Conservation (phyloP, 2,113 vertebrate species). For the Osmerus eperlanus region DNA sequence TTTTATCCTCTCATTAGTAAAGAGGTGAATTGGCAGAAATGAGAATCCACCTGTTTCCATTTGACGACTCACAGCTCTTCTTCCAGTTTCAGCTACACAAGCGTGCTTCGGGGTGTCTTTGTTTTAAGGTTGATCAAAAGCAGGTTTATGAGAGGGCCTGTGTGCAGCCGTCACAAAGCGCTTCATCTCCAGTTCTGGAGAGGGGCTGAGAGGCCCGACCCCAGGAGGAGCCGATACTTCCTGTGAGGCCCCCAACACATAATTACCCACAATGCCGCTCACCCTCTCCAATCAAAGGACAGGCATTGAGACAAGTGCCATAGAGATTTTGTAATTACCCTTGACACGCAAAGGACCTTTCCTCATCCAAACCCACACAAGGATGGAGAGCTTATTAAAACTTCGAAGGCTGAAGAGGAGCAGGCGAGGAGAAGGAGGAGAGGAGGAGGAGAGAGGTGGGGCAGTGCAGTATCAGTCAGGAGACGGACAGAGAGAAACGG, state of each 20-base stretch:
- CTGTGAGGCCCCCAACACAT: conserved; percentile 24
- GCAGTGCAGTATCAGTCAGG: background rate
- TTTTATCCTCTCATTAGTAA: too few relatives aligned
- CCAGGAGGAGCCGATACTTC: conserved; percentile 39
- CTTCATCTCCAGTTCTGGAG: conserved; percentile 28
- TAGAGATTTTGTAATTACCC: conserved; percentile 50
- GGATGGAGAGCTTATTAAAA: conserved; percentile 49
- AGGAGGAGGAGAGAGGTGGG: conserved; percentile 4
- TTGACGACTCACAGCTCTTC: too few relatives aligned
- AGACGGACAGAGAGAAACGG: background rate
- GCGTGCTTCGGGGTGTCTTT: too few relatives aligned
- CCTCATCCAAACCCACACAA: conserved; percentile 20
- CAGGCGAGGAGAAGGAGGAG: background rate
- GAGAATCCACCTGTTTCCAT: too few relatives aligned
- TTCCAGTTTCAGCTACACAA: too few relatives aligned
- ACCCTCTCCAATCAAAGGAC: conserved; percentile 45
- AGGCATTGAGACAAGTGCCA: conserved; percentile 44
- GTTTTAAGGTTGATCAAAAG: too few relatives aligned
- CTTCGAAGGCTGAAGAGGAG: conserved; percentile 15
- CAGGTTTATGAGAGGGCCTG: too few relatives aligned
- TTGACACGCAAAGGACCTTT: conserved; percentile 47
- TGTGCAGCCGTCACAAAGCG: too few relatives aligned
- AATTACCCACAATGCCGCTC: conserved; percentile 47
- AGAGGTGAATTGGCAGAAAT: too few relatives aligned
- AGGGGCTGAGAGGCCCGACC: background rate